Percentiles rank a stretch among this genome's conserved stretches.
These are phyloP conservation scores for Zelleria hepariella DNA, from an alignment of 2,888 invertebrate genomes.

Conservation along the genomic window DNA sequence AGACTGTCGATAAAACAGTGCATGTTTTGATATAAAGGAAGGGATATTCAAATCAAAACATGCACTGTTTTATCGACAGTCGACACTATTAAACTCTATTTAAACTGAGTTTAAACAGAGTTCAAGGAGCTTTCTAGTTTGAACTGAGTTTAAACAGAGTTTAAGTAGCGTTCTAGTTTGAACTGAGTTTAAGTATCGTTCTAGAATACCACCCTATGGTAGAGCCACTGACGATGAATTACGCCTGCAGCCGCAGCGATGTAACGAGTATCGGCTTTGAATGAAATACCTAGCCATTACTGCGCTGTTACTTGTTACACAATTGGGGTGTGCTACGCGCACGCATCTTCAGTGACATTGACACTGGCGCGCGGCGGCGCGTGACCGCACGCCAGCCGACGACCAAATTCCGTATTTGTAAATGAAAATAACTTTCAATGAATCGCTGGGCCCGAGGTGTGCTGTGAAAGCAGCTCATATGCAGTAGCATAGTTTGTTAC, in stretches of 20 bases:
- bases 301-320: background rate
- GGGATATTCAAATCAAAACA: no score
- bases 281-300: background rate
- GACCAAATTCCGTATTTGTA: conserved; percentile 38
- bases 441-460: conserved; percentile 21
- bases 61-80: no score
- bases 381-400: conserved; percentile 43
- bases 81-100: no score
- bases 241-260: background rate
- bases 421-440: conserved; percentile 54
- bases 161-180: no score
- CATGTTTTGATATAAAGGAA: no score
- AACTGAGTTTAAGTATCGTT: no score
- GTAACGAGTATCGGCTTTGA: background rate
- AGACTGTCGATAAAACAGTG: no score
- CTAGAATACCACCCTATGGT: background rate
- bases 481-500: background rate
- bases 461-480: conserved; percentile 1
- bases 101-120: no score
- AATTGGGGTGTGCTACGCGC: conserved; percentile 5
- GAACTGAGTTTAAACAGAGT: no score
- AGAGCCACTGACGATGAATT: no score
- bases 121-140: no score
- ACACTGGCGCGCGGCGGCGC: conserved; percentile 35
- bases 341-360: conserved; percentile 35